Conservation (phyloP, 2,113 vertebrate species). For the Prunella himalayana region DNA sequence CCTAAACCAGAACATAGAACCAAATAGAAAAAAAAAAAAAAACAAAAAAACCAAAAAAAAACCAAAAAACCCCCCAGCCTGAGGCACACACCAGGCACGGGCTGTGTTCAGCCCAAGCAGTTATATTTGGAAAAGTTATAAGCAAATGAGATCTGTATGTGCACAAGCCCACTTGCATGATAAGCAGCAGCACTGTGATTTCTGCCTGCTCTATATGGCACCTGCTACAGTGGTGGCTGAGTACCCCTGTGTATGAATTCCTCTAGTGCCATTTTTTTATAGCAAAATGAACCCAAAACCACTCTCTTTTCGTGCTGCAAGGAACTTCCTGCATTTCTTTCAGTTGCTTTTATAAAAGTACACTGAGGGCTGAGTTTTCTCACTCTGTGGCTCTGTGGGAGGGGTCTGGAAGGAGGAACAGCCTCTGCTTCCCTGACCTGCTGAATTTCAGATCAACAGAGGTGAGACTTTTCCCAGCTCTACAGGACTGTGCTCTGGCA, state of each 20-base stretch:
- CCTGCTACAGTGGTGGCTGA: fast-evolving
- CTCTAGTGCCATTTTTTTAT: not conserved
- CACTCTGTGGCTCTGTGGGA: fast-evolving
- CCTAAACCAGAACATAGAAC: not conserved
- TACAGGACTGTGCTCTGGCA: not conserved
- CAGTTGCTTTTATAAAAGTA: not conserved
- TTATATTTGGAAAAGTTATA: not conserved
- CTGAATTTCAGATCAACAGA: not conserved
- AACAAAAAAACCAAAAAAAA: too few species aligned
- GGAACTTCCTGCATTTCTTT: not conserved
- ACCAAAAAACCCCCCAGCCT: not conserved
- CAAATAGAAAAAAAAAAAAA: not conserved
- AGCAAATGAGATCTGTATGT: not conserved
- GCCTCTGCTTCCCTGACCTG: not conserved
- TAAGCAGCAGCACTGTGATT: not conserved
- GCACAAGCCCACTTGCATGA: not conserved
- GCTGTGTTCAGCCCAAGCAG: not conserved
- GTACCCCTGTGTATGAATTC: not conserved
- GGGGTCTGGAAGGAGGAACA: not conserved
- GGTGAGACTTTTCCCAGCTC: not conserved
- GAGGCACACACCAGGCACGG: conserved; percentile 10
- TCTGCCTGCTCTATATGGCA: not conserved
- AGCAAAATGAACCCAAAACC: not conserved
- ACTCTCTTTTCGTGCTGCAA: not conserved
- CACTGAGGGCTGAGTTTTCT: not conserved